These are phyloP conservation scores for Antitype chi DNA, from an alignment of 2,888 invertebrate species.

Conservation along the genomic window DNA sequence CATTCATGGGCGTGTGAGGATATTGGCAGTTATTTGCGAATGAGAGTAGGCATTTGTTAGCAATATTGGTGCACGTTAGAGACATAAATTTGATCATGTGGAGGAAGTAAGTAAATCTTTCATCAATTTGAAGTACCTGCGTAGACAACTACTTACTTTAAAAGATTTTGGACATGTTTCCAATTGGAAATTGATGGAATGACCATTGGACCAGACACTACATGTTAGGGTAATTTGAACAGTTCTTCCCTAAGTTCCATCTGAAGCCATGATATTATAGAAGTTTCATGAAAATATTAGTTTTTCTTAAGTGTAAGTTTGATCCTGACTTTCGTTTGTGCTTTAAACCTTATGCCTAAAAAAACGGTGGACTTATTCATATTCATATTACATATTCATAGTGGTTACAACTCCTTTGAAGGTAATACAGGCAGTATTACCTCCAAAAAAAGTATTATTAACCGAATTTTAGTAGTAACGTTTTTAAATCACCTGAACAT, in stretches of 20 bases:
- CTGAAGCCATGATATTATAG: neutral
- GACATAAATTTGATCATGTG: neutral
- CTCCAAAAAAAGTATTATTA: too few relatives aligned
- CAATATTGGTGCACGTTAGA: neutral
- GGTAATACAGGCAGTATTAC: neutral
- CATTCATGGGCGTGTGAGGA: constrained; percentile 44
- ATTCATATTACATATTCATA: neutral
- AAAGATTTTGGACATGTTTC: neutral
- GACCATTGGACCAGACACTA: neutral
- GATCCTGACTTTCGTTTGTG: neutral
- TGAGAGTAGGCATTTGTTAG: constrained; percentile 5
- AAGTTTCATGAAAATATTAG: neutral
- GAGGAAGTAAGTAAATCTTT: neutral
- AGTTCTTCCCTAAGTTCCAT: neutral
- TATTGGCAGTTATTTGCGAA: constrained; percentile 28
- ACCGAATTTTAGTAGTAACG: too few relatives aligned
- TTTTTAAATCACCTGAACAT: too few relatives aligned
- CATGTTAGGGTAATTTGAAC: neutral
- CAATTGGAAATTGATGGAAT: neutral
- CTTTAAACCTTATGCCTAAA: neutral
- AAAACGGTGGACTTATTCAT: too few relatives aligned
- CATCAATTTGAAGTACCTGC: neutral
- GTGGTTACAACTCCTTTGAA: neutral
- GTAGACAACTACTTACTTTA: neutral
- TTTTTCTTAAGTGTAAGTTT: neutral